Percentiles rank a stretch among this genome's conserved stretches.
These are phyloP conservation scores for Drosophila macrothrix DNA, from an alignment of 2,888 invertebrate species.

Conservation along the genomic window DNA sequence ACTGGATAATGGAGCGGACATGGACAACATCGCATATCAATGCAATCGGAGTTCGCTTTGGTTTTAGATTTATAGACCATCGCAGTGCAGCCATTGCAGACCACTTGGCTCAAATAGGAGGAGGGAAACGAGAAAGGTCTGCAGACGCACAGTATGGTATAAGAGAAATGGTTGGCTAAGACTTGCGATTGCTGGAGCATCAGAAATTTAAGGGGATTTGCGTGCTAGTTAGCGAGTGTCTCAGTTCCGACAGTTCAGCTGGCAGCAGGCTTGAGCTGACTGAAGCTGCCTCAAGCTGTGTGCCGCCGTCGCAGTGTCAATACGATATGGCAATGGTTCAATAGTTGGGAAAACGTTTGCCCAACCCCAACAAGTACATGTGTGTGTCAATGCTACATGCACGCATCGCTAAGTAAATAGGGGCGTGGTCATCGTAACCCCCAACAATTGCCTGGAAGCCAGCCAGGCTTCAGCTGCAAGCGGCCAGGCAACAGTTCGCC, in stretches of 20 bases:
- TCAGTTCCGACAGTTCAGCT: conserved; percentile 24
- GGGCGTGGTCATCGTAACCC: conserved; percentile 36
- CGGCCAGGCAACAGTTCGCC: conserved; percentile 13
- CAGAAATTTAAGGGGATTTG: conserved; percentile 76
- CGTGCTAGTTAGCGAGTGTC: conserved; percentile 66
- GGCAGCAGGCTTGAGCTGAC: conserved; percentile 20
- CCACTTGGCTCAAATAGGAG: not conserved
- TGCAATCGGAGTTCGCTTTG: conserved; percentile 76
- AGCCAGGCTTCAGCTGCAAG: conserved; percentile 31
- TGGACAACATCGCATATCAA: conserved; percentile 73
- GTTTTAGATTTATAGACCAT: conserved; percentile 68
- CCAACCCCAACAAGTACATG: conserved; percentile 71
- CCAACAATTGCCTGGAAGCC: conserved; percentile 41
- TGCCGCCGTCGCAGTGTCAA: conserved; percentile 58
- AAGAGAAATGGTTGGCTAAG: conserved; percentile 37
- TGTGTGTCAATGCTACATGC: conserved; percentile 62
- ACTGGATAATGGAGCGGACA: conserved; percentile 37
- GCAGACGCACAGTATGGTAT: conserved; percentile 6
- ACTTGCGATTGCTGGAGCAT: conserved; percentile 39
- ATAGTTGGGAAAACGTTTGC: conserved; percentile 79
- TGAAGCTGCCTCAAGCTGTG: conserved; percentile 38
- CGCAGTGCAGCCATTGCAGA: conserved; percentile 30
- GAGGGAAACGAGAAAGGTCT: not conserved
- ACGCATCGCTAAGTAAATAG: conserved; percentile 52
- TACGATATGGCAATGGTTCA: conserved; percentile 77